These are phyloP conservation scores for Blastobasis adustella DNA, from an alignment of 2,888 invertebrate genomes.

Conservation along the genomic window DNA sequence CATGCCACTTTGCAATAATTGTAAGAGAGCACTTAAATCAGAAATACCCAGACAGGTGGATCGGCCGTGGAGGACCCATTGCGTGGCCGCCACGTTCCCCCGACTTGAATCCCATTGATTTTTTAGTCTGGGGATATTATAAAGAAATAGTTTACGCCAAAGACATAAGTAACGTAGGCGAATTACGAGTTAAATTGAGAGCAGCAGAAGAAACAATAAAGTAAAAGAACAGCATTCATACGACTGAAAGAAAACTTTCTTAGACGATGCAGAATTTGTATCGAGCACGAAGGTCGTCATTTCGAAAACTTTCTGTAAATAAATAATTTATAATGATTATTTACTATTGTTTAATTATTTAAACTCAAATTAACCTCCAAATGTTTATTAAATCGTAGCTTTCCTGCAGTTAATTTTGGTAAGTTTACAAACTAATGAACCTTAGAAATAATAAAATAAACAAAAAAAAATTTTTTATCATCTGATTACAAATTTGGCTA, in stretches of 20 bases:
- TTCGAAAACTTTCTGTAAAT: conserved; percentile 8
- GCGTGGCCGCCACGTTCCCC: conserved; percentile 14
- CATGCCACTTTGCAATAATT: conserved; percentile 1
- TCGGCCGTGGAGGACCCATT: conserved; percentile 14
- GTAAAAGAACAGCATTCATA: conserved; percentile 5
- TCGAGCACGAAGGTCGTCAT: conserved; percentile 5
- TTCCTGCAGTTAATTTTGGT: too few species aligned
- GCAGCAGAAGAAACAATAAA: too few species aligned
- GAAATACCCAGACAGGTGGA: conserved; percentile 12
- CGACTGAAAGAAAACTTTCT: conserved; percentile 5
- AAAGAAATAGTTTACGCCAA: conserved; percentile 11
- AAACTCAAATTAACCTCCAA: too few species aligned
- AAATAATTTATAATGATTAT: too few species aligned
- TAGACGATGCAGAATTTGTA: conserved; percentile 7
- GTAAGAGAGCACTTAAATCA: conserved; percentile 8
- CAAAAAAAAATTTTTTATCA: not conserved
- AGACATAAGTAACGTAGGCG: conserved; percentile 2
- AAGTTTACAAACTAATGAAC: too few species aligned
- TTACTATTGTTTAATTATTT: too few species aligned
- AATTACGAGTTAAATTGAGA: conserved; percentile 4
- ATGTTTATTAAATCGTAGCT: too few species aligned
- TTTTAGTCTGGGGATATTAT: conserved; percentile 12
- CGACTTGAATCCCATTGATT: conserved; percentile 14
- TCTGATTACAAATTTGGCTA: not conserved
- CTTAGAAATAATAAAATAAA: not conserved